Conservation (phyloP, 2,797 vertebrate genomes). For the Amblyopsis hoosieri region DNA sequence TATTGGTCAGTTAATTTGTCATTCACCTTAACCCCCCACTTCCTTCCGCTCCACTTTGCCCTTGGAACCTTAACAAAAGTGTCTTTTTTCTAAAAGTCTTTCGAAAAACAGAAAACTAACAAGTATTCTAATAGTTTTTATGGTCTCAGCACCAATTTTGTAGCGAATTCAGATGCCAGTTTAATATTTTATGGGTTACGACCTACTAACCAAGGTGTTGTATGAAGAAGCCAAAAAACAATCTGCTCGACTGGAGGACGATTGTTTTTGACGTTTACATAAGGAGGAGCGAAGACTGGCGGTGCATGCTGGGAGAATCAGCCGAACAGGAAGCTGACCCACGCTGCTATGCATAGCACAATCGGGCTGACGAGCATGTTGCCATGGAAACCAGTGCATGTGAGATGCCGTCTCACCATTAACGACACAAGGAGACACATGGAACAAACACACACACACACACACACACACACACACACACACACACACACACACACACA, state of each 20-base stretch:
- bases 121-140: conserved; percentile 64
- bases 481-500: conserved; percentile 6
- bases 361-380: conserved; percentile 21
- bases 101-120: conserved; percentile 52
- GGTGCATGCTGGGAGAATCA: conserved; percentile 12
- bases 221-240: conserved; percentile 21
- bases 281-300: conserved; percentile 3
- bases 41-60: conserved; percentile 41
- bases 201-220: conserved; percentile 49
- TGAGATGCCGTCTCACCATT: conserved; percentile 28
- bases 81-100: conserved; percentile 79
- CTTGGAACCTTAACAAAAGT: conserved; percentile 76
- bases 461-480: conserved; percentile 7
- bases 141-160: conserved; percentile 68
- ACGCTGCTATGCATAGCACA: neutral
- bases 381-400: conserved; percentile 51
- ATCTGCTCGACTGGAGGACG: conserved; percentile 8
- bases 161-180: conserved; percentile 69
- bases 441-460: conserved; percentile 4
- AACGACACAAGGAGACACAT: conserved; percentile 12
- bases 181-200: conserved; percentile 59
- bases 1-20: conserved; percentile 31
- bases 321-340: neutral
- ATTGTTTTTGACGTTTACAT: conserved; percentile 6
- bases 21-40: conserved; percentile 28